Conservation (phyloP, 1,140 invertebrate species). For the Scaptodrosophila lebanonensis region DNA sequence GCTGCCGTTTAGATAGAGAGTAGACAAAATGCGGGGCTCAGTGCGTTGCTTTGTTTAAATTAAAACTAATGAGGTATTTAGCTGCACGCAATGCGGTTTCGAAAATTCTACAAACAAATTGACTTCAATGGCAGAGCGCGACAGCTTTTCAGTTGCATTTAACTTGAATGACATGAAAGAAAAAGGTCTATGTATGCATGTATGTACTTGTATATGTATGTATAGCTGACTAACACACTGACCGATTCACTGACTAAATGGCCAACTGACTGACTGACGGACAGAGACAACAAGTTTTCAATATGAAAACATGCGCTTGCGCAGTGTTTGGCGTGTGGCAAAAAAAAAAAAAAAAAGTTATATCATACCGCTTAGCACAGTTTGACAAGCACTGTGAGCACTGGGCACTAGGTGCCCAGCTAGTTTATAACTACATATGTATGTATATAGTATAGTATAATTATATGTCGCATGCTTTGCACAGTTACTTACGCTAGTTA, state of each 20-base stretch:
- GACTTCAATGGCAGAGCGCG: constrained; percentile 40
- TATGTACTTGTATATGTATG: no score
- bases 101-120: constrained; percentile 56
- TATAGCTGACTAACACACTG: not conserved
- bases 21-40: constrained; percentile 9
- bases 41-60: constrained; percentile 41
- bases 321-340: not conserved
- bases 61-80: constrained; percentile 75
- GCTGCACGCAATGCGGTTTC: constrained; percentile 61
- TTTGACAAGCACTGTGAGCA: not conserved
- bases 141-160: no score
- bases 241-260: not conserved
- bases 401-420: constrained; percentile 49
- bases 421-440: constrained; percentile 14
- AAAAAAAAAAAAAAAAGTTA: not conserved
- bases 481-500: constrained; percentile 63
- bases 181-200: no score
- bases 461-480: constrained; percentile 55
- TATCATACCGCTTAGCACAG: not conserved
- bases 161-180: not conserved
- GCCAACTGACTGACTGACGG: constrained; percentile 27
- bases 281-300: constrained; percentile 49
- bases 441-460: constrained; percentile 41
- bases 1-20: no score
- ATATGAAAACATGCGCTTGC: constrained; percentile 64